Conservation (phyloP, 2,888 invertebrate genomes). For the Scaptomyza parva region DNA sequence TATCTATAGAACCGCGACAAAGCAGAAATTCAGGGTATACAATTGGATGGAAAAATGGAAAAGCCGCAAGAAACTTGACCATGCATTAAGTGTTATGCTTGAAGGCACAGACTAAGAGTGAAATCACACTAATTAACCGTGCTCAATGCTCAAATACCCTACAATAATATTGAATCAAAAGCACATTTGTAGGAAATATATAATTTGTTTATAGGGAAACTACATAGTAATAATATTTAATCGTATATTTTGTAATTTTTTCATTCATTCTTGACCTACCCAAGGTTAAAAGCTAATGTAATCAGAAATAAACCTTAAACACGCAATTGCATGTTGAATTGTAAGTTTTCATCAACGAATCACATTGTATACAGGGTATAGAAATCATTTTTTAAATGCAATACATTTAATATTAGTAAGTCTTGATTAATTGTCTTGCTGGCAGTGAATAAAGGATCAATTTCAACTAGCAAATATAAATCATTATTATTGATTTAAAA, state of each 20-base stretch:
- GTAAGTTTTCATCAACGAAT: background rate
- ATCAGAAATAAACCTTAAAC: background rate
- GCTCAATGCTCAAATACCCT: background rate
- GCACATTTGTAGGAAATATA: background rate
- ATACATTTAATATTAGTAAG: slow-evolving; percentile 8
- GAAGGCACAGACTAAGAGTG: background rate
- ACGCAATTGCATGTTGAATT: background rate
- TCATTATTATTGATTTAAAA: background rate
- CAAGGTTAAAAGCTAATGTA: background rate
- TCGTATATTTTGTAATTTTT: background rate
- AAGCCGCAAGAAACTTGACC: slow-evolving; percentile 9
- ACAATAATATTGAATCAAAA: background rate
- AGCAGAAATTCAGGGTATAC: slow-evolving; percentile 4
- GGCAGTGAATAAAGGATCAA: background rate
- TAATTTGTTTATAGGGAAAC: background rate
- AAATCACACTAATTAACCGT: background rate
- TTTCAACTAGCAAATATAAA: background rate
- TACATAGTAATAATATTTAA: background rate
- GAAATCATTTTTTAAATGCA: background rate
- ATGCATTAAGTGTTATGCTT: slow-evolving; percentile 14
- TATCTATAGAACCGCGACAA: background rate
- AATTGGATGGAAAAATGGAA: background rate
- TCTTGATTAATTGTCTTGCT: slow-evolving; percentile 11
- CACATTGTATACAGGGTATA: background rate
- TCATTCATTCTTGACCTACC: background rate